Conservation (phyloP, 1,140 invertebrate species). For the Drosophila ananassae region DNA sequence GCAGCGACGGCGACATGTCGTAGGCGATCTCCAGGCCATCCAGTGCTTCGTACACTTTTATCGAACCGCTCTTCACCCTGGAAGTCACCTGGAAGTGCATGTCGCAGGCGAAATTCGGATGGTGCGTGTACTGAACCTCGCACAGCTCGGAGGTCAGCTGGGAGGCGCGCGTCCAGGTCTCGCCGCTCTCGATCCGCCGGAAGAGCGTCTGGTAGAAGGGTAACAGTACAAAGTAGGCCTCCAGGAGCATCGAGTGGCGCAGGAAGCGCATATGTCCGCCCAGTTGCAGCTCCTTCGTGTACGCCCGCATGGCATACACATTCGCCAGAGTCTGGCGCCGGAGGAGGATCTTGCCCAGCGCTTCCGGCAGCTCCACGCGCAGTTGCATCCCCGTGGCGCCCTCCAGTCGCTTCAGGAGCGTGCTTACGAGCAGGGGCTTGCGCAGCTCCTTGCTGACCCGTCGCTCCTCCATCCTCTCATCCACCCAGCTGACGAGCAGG, state of each 20-base stretch:
- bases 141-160: slow-evolving; percentile 57
- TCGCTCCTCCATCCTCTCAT: not conserved
- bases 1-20: slow-evolving; percentile 41
- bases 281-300: slow-evolving; percentile 54
- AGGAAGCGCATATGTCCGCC: slow-evolving; percentile 60
- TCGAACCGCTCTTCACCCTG: slow-evolving; percentile 22
- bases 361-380: slow-evolving; percentile 21
- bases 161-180: slow-evolving; percentile 56
- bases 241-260: slow-evolving; percentile 68
- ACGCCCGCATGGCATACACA: slow-evolving; percentile 64
- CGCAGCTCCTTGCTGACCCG: not conserved
- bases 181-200: slow-evolving; percentile 60
- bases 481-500: not conserved
- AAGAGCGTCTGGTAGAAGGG: slow-evolving; percentile 71
- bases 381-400: slow-evolving; percentile 15
- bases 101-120: slow-evolving; percentile 26
- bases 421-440: not conserved
- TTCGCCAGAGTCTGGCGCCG: slow-evolving; percentile 58
- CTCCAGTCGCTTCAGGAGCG: slow-evolving; percentile 26
- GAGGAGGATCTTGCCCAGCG: slow-evolving; percentile 44
- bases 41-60: slow-evolving; percentile 62
- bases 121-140: slow-evolving; percentile 45
- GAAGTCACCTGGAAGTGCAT: slow-evolving; percentile 56
- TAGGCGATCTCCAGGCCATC: slow-evolving; percentile 64
- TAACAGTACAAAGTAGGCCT: slow-evolving; percentile 65